Evolutionary conservation across 2,113 vertebrate species (phyloP).

Genomic region (Candoia aspera): DNA sequence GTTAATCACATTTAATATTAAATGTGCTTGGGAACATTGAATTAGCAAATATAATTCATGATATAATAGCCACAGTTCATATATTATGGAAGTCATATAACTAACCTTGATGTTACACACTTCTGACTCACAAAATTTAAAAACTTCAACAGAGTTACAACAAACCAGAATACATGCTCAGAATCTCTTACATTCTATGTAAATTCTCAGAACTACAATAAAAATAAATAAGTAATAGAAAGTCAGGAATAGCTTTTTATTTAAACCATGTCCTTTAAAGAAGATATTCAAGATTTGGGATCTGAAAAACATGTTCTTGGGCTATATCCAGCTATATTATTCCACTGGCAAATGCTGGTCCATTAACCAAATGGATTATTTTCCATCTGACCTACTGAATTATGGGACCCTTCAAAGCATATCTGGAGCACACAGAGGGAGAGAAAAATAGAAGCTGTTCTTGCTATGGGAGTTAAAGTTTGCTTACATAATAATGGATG

Average conservation of each 20-base stretch:
- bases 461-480: neutral
- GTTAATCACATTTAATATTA: slow-evolving; percentile 3
- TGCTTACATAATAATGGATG: neutral
- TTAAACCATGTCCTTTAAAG: neutral
- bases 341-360: neutral
- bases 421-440: neutral
- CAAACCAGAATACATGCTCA: neutral
- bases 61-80: neutral
- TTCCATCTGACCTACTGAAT: neutral
- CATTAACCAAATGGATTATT: neutral
- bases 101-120: neutral
- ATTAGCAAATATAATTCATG: neutral
- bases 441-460: neutral
- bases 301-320: neutral
- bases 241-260: neutral
- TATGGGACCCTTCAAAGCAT: neutral
- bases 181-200: too few species aligned
- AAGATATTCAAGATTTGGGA: neutral
- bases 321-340: neutral
- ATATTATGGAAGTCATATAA: neutral
- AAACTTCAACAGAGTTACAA: neutral
- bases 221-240: neutral
- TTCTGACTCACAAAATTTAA: slow-evolving; percentile 4
- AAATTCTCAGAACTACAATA: neutral
- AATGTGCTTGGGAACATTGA: neutral